Evolutionary conservation across 2,888 invertebrate genomes (phyloP).

Genomic region (Omphaloscelis lunosa): DNA sequence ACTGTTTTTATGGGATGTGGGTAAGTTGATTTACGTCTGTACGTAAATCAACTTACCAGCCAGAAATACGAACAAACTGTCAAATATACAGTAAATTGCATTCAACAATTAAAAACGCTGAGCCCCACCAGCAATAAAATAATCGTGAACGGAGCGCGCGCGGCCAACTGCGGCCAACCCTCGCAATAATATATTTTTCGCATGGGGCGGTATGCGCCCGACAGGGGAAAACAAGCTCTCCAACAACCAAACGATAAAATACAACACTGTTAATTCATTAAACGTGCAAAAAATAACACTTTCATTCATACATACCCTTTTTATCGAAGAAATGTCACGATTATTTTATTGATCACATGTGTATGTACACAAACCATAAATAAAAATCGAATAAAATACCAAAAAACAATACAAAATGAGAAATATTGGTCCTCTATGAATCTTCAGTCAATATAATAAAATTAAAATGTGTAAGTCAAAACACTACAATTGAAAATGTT

Average conservation of each 20-base stretch:
- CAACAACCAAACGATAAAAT: conserved; percentile 57
- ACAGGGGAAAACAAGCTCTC: conserved; percentile 73
- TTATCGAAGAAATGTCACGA: conserved; percentile 74
- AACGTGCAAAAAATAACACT: conserved; percentile 64
- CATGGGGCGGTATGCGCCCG: conserved; percentile 77
- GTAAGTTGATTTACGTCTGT: conserved; percentile 30
- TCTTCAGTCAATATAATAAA: conserved; percentile 30
- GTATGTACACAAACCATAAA: conserved; percentile 80
- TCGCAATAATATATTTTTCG: conserved; percentile 79
- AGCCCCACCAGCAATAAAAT: conserved; percentile 82
- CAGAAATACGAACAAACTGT: not conserved
- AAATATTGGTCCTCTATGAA: conserved; percentile 15
- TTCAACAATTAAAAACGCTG: conserved; percentile 70
- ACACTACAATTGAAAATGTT: conserved; percentile 61
- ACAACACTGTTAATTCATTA: conserved; percentile 43
- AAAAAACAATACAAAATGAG: conserved; percentile 40
- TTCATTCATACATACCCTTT: conserved; percentile 87
- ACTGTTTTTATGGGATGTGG: conserved; percentile 21
- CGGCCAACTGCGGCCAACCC: conserved; percentile 75
- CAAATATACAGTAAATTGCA: conserved; percentile 24
- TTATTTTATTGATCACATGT: conserved; percentile 87
- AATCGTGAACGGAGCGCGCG: conserved; percentile 71
- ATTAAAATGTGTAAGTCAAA: conserved; percentile 28
- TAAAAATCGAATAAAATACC: conserved; percentile 60
- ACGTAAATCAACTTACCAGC: not conserved